Conservation (phyloP, 2,113 vertebrate species). For the Proterorhinus semilunaris region DNA sequence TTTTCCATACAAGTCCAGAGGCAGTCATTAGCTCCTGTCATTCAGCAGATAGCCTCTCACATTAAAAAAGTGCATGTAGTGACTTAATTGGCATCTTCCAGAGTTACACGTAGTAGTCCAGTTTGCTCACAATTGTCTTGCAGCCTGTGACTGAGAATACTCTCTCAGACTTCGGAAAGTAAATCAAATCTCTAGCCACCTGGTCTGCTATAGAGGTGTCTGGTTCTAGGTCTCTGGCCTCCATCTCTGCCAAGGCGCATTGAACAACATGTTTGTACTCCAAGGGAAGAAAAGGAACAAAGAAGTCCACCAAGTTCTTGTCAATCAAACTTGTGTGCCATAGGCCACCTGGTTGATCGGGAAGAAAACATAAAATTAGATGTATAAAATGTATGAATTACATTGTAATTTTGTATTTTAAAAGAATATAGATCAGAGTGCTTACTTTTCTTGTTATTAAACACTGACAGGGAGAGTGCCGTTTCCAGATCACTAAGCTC, state of each 20-base stretch:
- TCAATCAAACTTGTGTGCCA: conserved; percentile 93
- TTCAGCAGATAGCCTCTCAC: conserved; percentile 15
- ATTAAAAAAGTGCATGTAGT: conserved; percentile 40
- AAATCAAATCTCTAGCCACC: conserved; percentile 85
- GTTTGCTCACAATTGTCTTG: conserved; percentile 88
- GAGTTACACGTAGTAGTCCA: conserved; percentile 82
- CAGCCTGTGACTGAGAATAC: conserved; percentile 92
- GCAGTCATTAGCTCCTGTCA: conserved; percentile 29
- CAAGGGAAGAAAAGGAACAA: conserved; percentile 92
- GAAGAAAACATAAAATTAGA: background rate
- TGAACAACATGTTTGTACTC: conserved; percentile 88
- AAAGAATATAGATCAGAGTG: conserved; percentile 14
- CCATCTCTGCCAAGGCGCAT: conserved; percentile 84
- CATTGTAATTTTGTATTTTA: background rate
- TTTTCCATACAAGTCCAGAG: conserved; percentile 3
- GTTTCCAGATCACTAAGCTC: conserved; percentile 85
- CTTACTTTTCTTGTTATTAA: conserved; percentile 93
- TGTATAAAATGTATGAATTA: background rate
- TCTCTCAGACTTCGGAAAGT: conserved; percentile 87
- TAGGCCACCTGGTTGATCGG: conserved; percentile 82
- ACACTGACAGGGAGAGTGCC: conserved; percentile 79
- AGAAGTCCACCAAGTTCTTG: conserved; percentile 92
- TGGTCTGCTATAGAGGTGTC: conserved; percentile 70
- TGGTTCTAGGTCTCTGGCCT: conserved; percentile 48
- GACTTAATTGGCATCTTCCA: conserved; percentile 7